Evolutionary conservation across 2,888 invertebrate species (phyloP).

Genomic region (Anthrax anthrax): DNA sequence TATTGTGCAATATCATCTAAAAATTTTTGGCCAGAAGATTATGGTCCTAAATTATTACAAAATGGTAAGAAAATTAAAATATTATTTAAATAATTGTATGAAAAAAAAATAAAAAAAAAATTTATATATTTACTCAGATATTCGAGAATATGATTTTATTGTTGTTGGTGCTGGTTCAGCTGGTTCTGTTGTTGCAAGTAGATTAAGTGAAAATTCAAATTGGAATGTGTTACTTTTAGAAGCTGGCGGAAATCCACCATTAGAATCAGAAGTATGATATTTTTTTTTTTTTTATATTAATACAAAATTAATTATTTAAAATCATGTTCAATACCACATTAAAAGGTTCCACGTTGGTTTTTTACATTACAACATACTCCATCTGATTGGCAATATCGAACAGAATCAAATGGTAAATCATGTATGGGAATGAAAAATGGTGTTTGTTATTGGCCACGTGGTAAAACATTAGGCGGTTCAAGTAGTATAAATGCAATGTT

Average conservation of each 20-base stretch:
- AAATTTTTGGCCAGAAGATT: constrained; percentile 42
- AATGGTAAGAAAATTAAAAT: constrained; percentile 18
- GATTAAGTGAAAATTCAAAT: constrained; percentile 55
- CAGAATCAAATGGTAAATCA: constrained; percentile 18
- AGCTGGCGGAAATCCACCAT: constrained; percentile 56
- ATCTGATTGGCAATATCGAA: constrained; percentile 22
- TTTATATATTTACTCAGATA: not conserved
- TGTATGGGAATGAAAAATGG: constrained; percentile 18
- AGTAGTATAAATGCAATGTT: constrained; percentile 52
- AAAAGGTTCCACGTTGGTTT: constrained; percentile 15
- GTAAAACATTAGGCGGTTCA: constrained; percentile 50
- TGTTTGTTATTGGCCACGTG: constrained; percentile 41
- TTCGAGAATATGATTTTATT: constrained; percentile 39
- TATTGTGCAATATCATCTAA: constrained; percentile 44
- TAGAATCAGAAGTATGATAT: constrained; percentile 33
- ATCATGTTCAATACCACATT: no score
- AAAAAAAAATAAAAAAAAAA: not conserved
- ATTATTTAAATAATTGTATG: no score
- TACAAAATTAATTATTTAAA: not conserved
- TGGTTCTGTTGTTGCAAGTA: constrained; percentile 45
- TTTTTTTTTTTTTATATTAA: not conserved
- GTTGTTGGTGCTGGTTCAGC: constrained; percentile 47
- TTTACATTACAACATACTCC: constrained; percentile 18
- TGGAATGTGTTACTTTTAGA: constrained; percentile 69
- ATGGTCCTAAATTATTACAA: constrained; percentile 24